Conservation (phyloP, 92 coral and sea anemone genomes). For the Blastomussa wellsi region DNA sequence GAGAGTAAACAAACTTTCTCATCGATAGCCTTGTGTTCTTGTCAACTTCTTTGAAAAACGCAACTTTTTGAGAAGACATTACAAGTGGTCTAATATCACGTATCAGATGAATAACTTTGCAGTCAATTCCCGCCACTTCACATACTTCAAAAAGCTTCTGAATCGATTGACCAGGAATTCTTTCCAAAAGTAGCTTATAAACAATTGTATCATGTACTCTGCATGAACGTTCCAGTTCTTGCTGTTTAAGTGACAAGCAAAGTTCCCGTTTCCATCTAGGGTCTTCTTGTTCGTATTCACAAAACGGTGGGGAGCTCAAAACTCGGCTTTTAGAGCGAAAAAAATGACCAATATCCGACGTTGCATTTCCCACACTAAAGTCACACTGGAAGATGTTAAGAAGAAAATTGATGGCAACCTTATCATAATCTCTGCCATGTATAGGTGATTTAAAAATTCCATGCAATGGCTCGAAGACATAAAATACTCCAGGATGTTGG, state of each 20-base stretch:
- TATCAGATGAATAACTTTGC: slow-evolving; percentile 41
- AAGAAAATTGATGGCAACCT: slow-evolving; percentile 10
- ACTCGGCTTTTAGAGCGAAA: slow-evolving; percentile 30
- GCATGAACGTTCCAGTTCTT: slow-evolving; percentile 28
- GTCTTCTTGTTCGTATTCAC: slow-evolving; percentile 21
- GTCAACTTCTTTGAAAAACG: slow-evolving; percentile 35
- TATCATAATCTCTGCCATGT: not conserved
- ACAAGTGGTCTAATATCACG: slow-evolving; percentile 50
- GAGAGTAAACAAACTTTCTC: slow-evolving; percentile 28
- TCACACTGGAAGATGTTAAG: slow-evolving; percentile 36
- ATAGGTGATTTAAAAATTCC: not conserved
- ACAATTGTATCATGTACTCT: slow-evolving; percentile 27
- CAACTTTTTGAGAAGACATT: slow-evolving; percentile 40
- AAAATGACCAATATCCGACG: not conserved
- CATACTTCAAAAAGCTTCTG: slow-evolving; percentile 30
- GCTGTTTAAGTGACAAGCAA: slow-evolving; percentile 16
- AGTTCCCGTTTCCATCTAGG: slow-evolving; percentile 23
- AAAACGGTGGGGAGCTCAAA: slow-evolving; percentile 46
- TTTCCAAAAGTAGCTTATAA: slow-evolving; percentile 42
- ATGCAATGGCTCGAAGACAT: slow-evolving; percentile 50
- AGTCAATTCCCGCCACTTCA: slow-evolving; percentile 17
- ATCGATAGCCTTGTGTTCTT: slow-evolving; percentile 4
- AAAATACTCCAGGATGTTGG: slow-evolving; percentile 48
- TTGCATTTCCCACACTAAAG: slow-evolving; percentile 28
- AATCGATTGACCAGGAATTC: slow-evolving; percentile 38